Conservation (phyloP, 2,888 invertebrate genomes). For the Tetragnatha montana region DNA sequence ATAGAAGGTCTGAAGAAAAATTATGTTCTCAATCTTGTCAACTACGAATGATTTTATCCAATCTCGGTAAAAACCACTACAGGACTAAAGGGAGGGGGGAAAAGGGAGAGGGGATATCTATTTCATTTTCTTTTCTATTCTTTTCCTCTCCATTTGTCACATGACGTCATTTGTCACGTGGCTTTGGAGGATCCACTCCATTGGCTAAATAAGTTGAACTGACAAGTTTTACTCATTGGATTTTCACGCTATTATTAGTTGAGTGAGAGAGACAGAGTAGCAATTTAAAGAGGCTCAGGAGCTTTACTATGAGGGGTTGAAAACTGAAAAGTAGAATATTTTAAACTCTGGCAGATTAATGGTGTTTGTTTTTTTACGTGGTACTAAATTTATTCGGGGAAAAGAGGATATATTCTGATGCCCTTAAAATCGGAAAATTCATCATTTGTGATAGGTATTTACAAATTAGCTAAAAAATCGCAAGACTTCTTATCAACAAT, state of each 20-base stretch:
- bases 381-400: neutral
- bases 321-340: too few relatives aligned
- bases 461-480: too few relatives aligned
- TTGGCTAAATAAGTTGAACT: constrained; percentile 54
- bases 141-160: constrained; percentile 58
- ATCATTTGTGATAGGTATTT: too few relatives aligned
- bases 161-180: constrained; percentile 60
- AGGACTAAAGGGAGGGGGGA: constrained; percentile 23
- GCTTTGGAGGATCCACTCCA: constrained; percentile 50
- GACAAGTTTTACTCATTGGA: constrained; percentile 56
- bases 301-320: neutral
- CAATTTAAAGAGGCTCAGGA: constrained; percentile 42
- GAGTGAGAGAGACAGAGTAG: constrained; percentile 12
- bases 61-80: constrained; percentile 57
- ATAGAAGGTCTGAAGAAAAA: constrained; percentile 53
- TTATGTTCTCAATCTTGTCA: constrained; percentile 66
- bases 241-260: constrained; percentile 54
- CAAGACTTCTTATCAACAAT: too few relatives aligned
- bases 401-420: too few relatives aligned
- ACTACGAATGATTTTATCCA: constrained; percentile 68
- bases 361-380: constrained; percentile 6
- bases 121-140: constrained; percentile 32
- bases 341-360: neutral
- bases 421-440: too few relatives aligned
- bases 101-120: constrained; percentile 23